Evolutionary conservation across 2,797 vertebrate species (phyloP).

Genomic region (Pseudochaenichthys georgianus): DNA sequence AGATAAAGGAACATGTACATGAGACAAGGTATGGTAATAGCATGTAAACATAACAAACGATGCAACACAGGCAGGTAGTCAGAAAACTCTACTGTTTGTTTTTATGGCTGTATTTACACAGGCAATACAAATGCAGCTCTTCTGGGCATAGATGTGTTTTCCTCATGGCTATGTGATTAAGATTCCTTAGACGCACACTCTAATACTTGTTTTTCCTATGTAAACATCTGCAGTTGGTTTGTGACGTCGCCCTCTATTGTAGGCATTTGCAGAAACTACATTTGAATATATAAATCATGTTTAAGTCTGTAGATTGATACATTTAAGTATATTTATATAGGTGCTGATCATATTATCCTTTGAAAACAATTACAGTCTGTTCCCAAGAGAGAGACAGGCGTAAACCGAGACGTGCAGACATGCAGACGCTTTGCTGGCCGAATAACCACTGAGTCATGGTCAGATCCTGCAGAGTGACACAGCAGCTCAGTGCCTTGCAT

Average conservation of each 20-base stretch:
- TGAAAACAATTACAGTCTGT: not conserved
- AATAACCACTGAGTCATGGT: slow-evolving; percentile 82
- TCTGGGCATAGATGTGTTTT: not conserved
- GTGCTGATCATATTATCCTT: not conserved
- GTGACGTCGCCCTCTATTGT: no score
- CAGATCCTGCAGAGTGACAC: slow-evolving; percentile 81
- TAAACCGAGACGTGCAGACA: slow-evolving; percentile 1
- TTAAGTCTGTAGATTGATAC: not conserved
- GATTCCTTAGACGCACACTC: not conserved
- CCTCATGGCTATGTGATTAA: not conserved
- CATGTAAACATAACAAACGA: slow-evolving; percentile 2
- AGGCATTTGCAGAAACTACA: not conserved
- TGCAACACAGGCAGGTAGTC: not conserved
- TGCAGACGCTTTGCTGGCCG: slow-evolving; percentile 31
- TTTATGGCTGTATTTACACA: not conserved
- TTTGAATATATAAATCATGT: not conserved
- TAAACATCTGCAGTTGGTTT: slow-evolving; percentile 3
- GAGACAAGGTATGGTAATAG: not conserved
- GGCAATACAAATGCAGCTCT: not conserved
- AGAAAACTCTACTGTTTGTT: not conserved
- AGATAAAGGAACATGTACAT: not conserved
- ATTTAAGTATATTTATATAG: not conserved
- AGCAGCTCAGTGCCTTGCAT: slow-evolving; percentile 67
- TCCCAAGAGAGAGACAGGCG: not conserved
- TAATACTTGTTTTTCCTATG: not conserved